Base-by-base conservation (phyloP, 2,888 invertebrate genomes). In the Ecdyonurus torrentis region DNA sequence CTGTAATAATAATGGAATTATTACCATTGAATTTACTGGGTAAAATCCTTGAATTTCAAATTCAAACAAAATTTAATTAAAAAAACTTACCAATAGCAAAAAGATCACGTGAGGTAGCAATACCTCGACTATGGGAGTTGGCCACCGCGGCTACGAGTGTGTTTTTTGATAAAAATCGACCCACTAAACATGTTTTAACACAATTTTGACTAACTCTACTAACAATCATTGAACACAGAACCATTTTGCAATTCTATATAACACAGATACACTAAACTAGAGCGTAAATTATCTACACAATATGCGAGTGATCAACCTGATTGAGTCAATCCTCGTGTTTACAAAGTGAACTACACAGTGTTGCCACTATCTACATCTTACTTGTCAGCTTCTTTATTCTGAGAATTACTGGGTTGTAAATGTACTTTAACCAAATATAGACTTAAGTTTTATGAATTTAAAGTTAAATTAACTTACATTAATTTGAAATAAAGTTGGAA, bases 261-360 rank as follows among this genome's bases (percentile, higher is more conserved):
- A 10, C 5, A 37, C 7, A 37, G 37, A 37, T 37, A 37, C n/a
- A n/a, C 37, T 37, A 37, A 37, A 37, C 37, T 37, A 37, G 37
- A 37, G 37, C 37, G 37, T 37, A 37, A 37, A 37, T 37, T 37
- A 37, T 37, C 37, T 37, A 37, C 37, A 37, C 5, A 10, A 37
- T 37, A 15, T 37, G 37, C 5, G 37, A 5, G 5, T 37, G 37
- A 37, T 37, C 37, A 37, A 15, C 37, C 55, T 55, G 55, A 55
- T 55, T 55, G 55, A 55, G 15, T 55, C 55, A 55, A 55, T 55
- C 55, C 55, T n/a, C 55, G 55, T 55, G 55, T 55, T 55, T 55
- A 55, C 55, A 55, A 55, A 10, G 55, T 18, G 55, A 10, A 37
- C 15, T 37, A 37, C 37, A n/a, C n/a, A 37, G 15, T 37, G 37